Evolutionary conservation across 2,888 invertebrate species (phyloP), one percentile per base, ranked within the genome.

Genomic region (Eristalis intricaria): DNA sequence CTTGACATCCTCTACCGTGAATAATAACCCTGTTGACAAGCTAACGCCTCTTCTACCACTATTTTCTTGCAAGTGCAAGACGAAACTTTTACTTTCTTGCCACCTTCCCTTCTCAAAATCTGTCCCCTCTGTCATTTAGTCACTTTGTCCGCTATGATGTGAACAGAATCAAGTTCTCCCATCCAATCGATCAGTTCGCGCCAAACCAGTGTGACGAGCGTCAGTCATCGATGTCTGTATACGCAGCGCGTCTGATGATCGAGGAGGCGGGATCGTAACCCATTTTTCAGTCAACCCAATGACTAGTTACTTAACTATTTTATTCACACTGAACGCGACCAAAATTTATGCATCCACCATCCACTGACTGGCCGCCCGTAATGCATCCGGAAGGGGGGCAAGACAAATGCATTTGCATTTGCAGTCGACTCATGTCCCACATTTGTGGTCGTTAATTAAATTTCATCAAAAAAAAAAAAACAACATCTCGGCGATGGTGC

Each of bases 381-480:
- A 43, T 50, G 50, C 19, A n/a, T 8, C 19, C 50, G 43, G n/a
- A 35, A 10, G 35, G 11, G 35, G 35, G 35, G 10, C n/a, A 40
- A 15, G 26, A 65, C 0, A 64, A 65, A 26, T 58, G 11, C 58
- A 58, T n/a, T n/a, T 26, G 26, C 26, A 26, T 11, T 68, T 60
- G 64, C n/a, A 80, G 65, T 76, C 84, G 80, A 84, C 73, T 84
- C 68, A 71, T 71, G 63, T 84, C 76, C 87, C 56, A 87, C 84
- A 19, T 76, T 80, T 73, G 4, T 32, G 19, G 22, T 73, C 29
- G 56, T 64, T 87, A 87, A 87, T 87, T 87, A 84, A 87, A 87
- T 73, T 84, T 86, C 78, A 86, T 66, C 40, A 86, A 85, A 82
- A 78, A 82, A 66, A n/a, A 82, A 85, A 86, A 78, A 74, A 63